These are phyloP conservation scores for Spilosoma lubricipeda DNA, from an alignment of 2,888 invertebrate species.

Conservation along the genomic window DNA sequence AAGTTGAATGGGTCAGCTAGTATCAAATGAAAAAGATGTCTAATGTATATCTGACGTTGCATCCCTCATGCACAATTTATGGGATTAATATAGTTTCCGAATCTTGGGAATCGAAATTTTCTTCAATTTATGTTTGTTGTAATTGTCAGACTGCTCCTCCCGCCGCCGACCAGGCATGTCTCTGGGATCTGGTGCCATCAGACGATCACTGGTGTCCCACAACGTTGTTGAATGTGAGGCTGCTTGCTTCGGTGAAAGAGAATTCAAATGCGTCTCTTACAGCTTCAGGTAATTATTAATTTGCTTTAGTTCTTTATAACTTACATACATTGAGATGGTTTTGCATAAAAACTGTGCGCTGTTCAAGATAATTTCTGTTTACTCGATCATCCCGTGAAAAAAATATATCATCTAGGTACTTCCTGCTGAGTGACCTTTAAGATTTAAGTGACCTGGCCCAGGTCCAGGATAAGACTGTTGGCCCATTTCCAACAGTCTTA, in stretches of 20 bases:
- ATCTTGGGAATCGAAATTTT: background rate
- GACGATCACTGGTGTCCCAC: constrained; percentile 88
- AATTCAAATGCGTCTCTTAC: constrained; percentile 91
- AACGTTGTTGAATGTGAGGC: constrained; percentile 92
- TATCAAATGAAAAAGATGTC: no score
- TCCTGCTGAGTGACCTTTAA: no score
- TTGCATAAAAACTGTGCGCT: no score
- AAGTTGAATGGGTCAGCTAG: no score
- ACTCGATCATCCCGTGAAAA: no score
- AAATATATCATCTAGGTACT: no score
- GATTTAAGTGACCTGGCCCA: no score
- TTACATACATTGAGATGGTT: background rate
- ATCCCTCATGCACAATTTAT: background rate
- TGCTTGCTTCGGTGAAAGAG: constrained; percentile 89
- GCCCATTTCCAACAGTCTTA: no score
- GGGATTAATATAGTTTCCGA: no score
- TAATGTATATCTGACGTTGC: background rate
- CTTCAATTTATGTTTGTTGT: background rate
- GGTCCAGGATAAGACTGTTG: no score
- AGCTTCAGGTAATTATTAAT: constrained; percentile 92
- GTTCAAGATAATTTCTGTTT: no score
- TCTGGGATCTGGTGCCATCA: constrained; percentile 88
- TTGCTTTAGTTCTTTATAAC: background rate
- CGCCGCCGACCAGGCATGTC: constrained; percentile 92
- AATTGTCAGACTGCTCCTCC: constrained; percentile 89